These are phyloP conservation scores for Mongoloraphidia duomilia DNA, from an alignment of 2,888 invertebrate species.

Conservation along the genomic window DNA sequence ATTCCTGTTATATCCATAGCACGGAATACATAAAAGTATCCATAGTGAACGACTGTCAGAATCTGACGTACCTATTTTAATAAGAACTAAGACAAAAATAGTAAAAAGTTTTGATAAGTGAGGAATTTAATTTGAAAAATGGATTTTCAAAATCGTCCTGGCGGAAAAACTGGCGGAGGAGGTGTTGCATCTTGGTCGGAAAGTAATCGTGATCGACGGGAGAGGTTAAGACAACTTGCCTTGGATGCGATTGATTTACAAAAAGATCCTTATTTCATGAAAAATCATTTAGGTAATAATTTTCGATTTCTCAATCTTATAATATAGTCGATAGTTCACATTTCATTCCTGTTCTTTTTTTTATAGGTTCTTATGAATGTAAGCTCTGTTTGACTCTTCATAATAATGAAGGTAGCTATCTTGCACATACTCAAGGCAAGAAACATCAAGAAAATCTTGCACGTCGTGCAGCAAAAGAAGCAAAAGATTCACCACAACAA, in stretches of 20 bases:
- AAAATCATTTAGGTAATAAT: conserved; percentile 83
- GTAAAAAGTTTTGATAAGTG: background rate
- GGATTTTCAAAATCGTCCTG: conserved; percentile 99
- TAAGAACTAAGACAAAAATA: too few species aligned
- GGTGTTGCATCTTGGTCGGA: conserved; percentile 99
- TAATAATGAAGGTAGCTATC: conserved; percentile 97
- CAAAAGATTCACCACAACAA: conserved; percentile 90
- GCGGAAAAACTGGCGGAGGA: conserved; percentile 98
- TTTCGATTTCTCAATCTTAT: background rate
- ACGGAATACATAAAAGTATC: too few species aligned
- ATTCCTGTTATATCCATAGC: too few species aligned
- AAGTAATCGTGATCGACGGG: conserved; percentile 90
- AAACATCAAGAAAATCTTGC: conserved; percentile 99
- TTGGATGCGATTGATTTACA: conserved; percentile 96
- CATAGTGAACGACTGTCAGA: too few species aligned
- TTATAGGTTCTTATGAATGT: conserved; percentile 86
- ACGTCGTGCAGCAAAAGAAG: conserved; percentile 94
- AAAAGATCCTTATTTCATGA: conserved; percentile 99
- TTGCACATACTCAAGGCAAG: conserved; percentile 98
- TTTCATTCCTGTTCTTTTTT: conserved; percentile 3
- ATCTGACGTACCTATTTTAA: too few species aligned
- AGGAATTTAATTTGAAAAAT: conserved; percentile 33
- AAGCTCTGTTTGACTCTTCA: conserved; percentile 96
- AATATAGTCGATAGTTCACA: background rate
- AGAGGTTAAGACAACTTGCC: conserved; percentile 88